Evolutionary conservation across 2,797 vertebrate species (phyloP).

Genomic region (Hyperoplus immaculatus): DNA sequence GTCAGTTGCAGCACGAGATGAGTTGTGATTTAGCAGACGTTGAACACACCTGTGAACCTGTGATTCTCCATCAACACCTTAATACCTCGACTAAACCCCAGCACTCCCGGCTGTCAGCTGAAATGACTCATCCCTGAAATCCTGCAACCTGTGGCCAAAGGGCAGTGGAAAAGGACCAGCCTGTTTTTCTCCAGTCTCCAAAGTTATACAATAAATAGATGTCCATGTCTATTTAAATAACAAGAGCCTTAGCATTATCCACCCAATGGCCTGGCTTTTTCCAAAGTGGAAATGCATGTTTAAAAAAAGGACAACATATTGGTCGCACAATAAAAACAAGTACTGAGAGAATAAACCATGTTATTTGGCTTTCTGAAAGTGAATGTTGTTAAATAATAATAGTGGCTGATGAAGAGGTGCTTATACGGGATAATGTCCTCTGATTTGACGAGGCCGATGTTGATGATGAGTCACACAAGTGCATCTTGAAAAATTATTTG

Average conservation of each 20-base stretch:
- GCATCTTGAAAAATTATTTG: background rate
- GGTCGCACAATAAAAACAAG: no score
- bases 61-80: background rate
- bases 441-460: background rate
- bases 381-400: background rate
- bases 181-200: slow-evolving; percentile 4
- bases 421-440: background rate
- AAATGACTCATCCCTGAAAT: slow-evolving; percentile 5
- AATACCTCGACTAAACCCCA: background rate
- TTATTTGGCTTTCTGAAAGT: background rate
- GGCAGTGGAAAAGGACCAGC: background rate
- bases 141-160: slow-evolving; percentile 2
- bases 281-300: background rate
- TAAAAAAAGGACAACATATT: background rate
- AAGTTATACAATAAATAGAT: slow-evolving; percentile 22
- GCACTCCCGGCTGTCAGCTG: slow-evolving; percentile 7
- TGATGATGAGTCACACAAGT: background rate
- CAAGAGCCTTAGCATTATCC: background rate
- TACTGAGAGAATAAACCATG: background rate
- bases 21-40: background rate
- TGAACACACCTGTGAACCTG: background rate
- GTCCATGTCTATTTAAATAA: slow-evolving; percentile 8
- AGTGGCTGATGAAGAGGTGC: background rate
- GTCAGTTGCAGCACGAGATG: background rate
- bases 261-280: background rate